A percentile compares a stretch with the other conserved stretches of the same genome.
phyloP scores from a whole-genome alignment of 2,888 invertebrate genomes.

The Brachycybe producta region DNA sequence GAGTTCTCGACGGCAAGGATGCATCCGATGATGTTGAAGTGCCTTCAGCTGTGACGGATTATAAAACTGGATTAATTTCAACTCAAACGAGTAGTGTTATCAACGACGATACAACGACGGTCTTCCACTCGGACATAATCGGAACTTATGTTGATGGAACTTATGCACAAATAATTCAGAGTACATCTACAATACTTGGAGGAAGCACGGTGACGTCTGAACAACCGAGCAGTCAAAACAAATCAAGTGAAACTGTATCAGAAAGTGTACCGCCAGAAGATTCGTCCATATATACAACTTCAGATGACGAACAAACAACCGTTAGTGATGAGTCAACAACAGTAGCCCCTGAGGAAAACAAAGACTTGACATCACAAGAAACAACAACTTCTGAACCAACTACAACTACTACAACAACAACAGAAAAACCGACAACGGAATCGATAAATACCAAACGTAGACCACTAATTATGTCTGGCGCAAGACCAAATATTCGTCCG shows the following conservation, averaged over 20 bases:
- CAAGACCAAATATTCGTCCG: constrained; percentile 15
- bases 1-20: constrained; percentile 30
- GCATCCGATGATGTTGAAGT: constrained; percentile 13
- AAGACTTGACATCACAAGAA: neutral
- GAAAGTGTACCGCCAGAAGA: too few relatives aligned
- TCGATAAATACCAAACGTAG: too few relatives aligned
- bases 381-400: constrained; percentile 9
- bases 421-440: neutral
- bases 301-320: neutral
- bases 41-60: constrained; percentile 12
- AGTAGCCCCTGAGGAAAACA: neutral
- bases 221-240: too few relatives aligned
- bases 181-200: constrained; percentile 39
- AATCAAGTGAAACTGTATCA: too few relatives aligned
- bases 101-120: constrained; percentile 66
- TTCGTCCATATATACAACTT: neutral
- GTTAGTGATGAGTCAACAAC: neutral
- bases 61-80: constrained; percentile 17
- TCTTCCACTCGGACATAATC: constrained; percentile 78
- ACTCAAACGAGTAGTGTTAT: constrained; percentile 49
- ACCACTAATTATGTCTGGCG: neutral
- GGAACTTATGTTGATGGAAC: constrained; percentile 45
- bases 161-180: constrained; percentile 42
- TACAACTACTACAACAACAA: neutral
- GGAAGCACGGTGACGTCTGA: too few relatives aligned